Evolutionary conservation across 2,113 vertebrate genomes (phyloP).

Genomic region (Thunnus maccoyii): DNA sequence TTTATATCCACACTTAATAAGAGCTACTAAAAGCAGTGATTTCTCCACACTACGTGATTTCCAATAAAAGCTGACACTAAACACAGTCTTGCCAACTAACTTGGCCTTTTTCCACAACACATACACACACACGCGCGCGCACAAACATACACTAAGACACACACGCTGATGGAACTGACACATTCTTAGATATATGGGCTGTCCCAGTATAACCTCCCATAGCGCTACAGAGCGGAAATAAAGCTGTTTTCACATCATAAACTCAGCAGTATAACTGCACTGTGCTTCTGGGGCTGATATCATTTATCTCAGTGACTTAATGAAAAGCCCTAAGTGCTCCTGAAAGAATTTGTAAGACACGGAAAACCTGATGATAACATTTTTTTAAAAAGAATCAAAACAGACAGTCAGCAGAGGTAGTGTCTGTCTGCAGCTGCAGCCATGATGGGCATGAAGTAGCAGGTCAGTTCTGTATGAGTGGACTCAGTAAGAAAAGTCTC

Average conservation of each 20-base stretch:
- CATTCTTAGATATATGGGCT: conserved; percentile 55
- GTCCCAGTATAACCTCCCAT: conserved; percentile 63
- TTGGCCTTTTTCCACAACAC: conserved; percentile 58
- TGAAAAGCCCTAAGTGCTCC: conserved; percentile 30
- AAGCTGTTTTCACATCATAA: conserved; percentile 65
- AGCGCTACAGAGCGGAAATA: conserved; percentile 60
- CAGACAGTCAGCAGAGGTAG: background rate
- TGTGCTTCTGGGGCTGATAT: conserved; percentile 28
- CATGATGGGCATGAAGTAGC: background rate
- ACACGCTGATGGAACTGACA: conserved; percentile 51
- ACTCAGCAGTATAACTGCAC: conserved; percentile 38
- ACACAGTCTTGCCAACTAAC: conserved; percentile 66
- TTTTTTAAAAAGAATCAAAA: background rate
- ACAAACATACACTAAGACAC: conserved; percentile 16
- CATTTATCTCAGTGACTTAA: conserved; percentile 47
- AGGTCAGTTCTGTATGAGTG: background rate
- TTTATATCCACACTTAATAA: conserved; percentile 71
- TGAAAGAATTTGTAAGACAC: conserved; percentile 8
- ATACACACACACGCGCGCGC: conserved; percentile 18
- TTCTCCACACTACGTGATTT: conserved; percentile 69
- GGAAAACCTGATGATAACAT: background rate
- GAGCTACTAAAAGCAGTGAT: conserved; percentile 63
- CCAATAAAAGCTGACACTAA: conserved; percentile 75
- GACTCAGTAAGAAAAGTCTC: background rate
- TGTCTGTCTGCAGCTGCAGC: conserved; percentile 2